Evolutionary conservation across 2,797 vertebrate genomes (phyloP), one percentile per base, ranked within the genome.

Genomic region (Hippopotamyrus pictus): DNA sequence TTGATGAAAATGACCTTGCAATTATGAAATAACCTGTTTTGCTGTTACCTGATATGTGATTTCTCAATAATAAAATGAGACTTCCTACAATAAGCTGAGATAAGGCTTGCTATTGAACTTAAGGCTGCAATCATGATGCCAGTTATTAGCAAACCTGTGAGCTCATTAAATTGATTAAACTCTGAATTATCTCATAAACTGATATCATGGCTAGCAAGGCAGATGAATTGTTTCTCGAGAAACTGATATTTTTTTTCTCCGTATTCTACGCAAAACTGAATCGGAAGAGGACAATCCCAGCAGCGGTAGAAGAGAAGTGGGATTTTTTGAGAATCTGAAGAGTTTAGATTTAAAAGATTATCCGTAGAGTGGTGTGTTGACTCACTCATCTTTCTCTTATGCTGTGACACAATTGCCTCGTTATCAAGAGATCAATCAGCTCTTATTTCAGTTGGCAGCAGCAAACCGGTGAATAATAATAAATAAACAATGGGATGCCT

Each of bases 371-470:
- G 17, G 37, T 8, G 12, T 14, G 14, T 5, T 5, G 33, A 14
- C 17, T 79, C 73, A 41, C 37, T 79, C 37, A 44, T 79, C 33
- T 44, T 79, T 41, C 73, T 79, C 73, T 79, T 79, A 79, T 44
- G 17, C 37, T 12, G 19, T 79, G 73, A 79, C 17, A 79, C 33
- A n/a, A 19, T 79, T n/a, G 41, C n/a, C 73, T 44, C 17, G 14
- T 44, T 79, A 79, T 79, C 37, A 12, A 41, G 37, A 19, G 73
- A 37, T 44, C 41, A 79, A 79, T 79, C 73, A 46, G 73, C 73
- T 9, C 14, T 79, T 44, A 79, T 79, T 44, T 79, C 73, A 79
- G 73, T 79, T 79, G 73, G 73, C 73, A 79, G 73, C 73, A 79
- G 33, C 37, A 44, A 79, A 6, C 17, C 3, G 37, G 14, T 79